Percentiles rank a stretch among this genome's conserved stretches.
Conservation (phyloP, 2,113 vertebrate species). For the Tyto alba region DNA sequence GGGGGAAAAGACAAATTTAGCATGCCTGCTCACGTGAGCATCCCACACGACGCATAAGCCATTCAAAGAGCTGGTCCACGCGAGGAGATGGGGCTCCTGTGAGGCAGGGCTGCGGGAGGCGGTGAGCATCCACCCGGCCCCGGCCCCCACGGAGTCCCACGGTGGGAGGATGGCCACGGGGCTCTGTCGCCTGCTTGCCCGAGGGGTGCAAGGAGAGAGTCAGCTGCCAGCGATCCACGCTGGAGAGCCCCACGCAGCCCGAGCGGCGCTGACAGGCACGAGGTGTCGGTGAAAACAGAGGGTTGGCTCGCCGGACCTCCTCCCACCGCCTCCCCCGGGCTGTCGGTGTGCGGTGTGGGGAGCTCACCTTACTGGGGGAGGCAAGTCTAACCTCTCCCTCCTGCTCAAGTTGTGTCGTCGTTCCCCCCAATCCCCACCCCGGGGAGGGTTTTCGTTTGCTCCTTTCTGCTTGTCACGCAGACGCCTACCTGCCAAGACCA, state of each 20-base stretch:
- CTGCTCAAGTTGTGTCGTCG: background rate
- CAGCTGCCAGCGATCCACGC: background rate
- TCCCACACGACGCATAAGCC: background rate
- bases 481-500: background rate
- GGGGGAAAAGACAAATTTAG: slow-evolving; percentile 31
- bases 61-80: background rate
- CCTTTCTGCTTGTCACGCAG: background rate
- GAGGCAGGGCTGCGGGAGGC: background rate
- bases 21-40: background rate
- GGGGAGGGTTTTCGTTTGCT: background rate
- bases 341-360: background rate
- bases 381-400: background rate
- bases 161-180: background rate
- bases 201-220: background rate
- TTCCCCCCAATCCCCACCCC: no score
- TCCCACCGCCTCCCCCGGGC: background rate
- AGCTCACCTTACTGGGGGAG: background rate
- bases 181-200: background rate
- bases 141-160: rapidly evolving
- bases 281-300: background rate
- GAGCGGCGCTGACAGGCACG: rapidly evolving
- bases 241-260: rapidly evolving
- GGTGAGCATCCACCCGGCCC: background rate
- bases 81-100: background rate
- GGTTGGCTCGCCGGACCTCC: background rate